Base-by-base conservation (phyloP, 2,888 invertebrate species). In the Epistrophe grossulariae region DNA sequence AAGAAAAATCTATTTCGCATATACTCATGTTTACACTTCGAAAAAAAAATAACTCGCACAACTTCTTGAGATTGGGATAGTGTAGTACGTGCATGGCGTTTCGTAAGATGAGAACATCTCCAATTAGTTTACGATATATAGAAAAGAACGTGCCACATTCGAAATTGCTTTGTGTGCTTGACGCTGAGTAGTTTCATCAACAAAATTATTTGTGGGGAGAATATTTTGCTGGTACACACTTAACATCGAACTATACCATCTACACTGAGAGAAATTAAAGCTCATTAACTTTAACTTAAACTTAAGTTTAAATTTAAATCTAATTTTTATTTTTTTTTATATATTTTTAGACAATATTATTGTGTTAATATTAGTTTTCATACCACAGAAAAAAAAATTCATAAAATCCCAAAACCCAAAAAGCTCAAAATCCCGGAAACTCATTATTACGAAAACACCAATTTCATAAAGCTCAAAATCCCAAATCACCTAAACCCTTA, bases 51-150 rank as follows among this genome's bases (percentile, higher is more conserved):
- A 72, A 73, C 62, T 68, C 50, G 31, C 35, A 68, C 66, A 68
- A 68, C 50, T 50, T 50, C 66, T 50, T 31, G 66, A 50, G 72
- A 43, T 76, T 59, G 71, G 59, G 66, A 38, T 71, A 15, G 76
- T 64, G 76, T 64, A 43, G 81, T 78, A 85, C 85, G 85, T 85
- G 85, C 78, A 87, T 87, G 87, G 87, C 87, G 87, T 87, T 87
- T 83, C 79, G 87, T 87, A 85, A 85, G 82, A 85, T 64, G 85
- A 85, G 82, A 85, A 82, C 78, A 71, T 83, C 74, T 87, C 79
- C 74, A 79, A 66, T 83, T 62, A 72, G 66, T 76, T 40, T 80
- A 52, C 50, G 68, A 35, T 78, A 35, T 78, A 59, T 31, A 28
- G 52, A 43, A 62, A 31, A 50, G 68, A 87, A 85, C 85, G 85